Conservation (phyloP, 92 coral and sea anemone species). For the Meandrina meandrites region DNA sequence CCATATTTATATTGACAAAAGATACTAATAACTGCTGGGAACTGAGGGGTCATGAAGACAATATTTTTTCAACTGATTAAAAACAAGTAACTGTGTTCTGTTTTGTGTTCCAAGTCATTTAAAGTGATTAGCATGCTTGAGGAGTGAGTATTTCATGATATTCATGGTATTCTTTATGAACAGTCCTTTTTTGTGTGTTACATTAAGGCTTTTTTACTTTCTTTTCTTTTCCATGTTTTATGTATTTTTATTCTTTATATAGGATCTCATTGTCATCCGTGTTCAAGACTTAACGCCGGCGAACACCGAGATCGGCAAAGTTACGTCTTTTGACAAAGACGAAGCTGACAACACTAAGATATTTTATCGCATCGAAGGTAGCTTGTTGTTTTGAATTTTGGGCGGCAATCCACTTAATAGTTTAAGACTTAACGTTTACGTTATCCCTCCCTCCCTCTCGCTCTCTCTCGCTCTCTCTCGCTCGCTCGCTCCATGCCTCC, state of each 20-base stretch:
- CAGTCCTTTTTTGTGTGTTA: background rate
- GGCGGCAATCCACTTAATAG: too few relatives aligned
- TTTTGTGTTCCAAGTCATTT: background rate
- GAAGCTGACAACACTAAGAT: conserved; percentile 51
- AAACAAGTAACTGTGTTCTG: background rate
- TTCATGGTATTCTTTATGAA: background rate
- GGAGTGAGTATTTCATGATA: background rate
- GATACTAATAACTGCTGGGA: background rate
- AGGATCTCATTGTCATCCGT: conserved; percentile 1
- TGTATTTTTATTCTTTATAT: background rate
- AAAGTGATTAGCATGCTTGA: background rate
- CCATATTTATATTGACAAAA: too few relatives aligned
- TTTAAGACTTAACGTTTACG: too few relatives aligned
- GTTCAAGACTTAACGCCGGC: conserved; percentile 28
- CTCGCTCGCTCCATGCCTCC: too few relatives aligned
- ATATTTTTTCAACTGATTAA: background rate
- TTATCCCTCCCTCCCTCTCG: background rate
- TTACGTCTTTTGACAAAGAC: conserved; percentile 51
- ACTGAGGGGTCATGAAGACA: background rate
- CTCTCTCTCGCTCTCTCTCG: too few relatives aligned
- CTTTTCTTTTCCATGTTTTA: background rate
- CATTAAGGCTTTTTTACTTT: background rate
- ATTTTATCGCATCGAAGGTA: conserved; percentile 61
- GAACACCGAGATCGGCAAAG: conserved; percentile 24
- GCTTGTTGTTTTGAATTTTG: too few relatives aligned